These are phyloP conservation scores for Sebastiscus albofasciatus DNA, from an alignment of 2,797 vertebrate genomes.

Conservation along the genomic window DNA sequence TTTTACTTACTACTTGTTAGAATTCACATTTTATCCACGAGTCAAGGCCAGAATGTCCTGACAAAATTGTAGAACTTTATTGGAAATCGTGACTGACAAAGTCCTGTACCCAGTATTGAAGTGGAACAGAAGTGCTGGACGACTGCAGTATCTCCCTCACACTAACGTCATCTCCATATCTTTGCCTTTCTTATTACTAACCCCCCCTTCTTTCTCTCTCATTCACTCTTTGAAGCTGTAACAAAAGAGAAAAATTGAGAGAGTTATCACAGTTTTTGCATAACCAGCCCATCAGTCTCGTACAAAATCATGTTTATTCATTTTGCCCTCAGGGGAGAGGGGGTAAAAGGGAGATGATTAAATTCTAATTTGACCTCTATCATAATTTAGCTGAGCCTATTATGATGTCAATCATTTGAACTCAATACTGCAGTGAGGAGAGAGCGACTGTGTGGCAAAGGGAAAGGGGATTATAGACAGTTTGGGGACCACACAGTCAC, in stretches of 20 bases:
- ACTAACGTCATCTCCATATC: conserved; percentile 51
- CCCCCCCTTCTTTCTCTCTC: conserved; percentile 15
- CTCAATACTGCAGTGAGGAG: conserved; percentile 58
- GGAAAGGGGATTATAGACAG: conserved; percentile 67
- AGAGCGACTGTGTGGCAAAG: conserved; percentile 37
- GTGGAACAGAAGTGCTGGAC: conserved; percentile 29
- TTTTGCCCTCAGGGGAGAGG: conserved; percentile 71
- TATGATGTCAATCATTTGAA: conserved; percentile 83
- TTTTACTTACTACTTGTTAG: background rate
- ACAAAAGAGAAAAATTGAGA: conserved; percentile 70
- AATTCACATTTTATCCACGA: conserved; percentile 2
- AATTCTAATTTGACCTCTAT: conserved; percentile 88
- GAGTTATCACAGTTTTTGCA: conserved; percentile 72
- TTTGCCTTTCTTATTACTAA: conserved; percentile 49
- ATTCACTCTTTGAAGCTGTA: conserved; percentile 65
- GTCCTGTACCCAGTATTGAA: background rate
- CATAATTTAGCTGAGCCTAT: conserved; percentile 82
- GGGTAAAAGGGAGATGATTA: conserved; percentile 83
- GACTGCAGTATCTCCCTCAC: conserved; percentile 25
- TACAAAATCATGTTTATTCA: conserved; percentile 83
- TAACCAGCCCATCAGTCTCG: conserved; percentile 65
- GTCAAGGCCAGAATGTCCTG: conserved; percentile 5
- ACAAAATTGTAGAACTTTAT: conserved; percentile 14
- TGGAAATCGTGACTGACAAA: conserved; percentile 27
- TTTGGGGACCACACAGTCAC: conserved; percentile 68